Base-by-base conservation (phyloP, 2,888 invertebrate genomes). In the Hirtodrosophila alboralis region DNA sequence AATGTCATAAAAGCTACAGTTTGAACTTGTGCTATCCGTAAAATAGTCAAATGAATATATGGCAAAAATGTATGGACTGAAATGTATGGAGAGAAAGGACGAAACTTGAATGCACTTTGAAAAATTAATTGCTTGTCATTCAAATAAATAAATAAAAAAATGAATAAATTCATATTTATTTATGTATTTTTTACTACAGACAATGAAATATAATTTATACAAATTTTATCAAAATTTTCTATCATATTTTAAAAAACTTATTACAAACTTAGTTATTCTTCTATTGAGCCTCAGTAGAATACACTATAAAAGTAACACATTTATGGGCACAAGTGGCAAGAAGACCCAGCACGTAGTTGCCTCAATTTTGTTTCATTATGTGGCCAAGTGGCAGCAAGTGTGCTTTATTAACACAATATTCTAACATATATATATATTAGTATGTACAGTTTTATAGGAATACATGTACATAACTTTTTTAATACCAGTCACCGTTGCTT, bases 391-490 rank as follows among this genome's bases (percentile, higher is more conserved):
- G 75, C 69, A 67, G 87, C 87, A 87, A 86, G 86, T 88, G 84
- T 84, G 75, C 78, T 86, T 87, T 83, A 83, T 83, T 83, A 83
- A 83, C 83, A 83, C 83, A 86, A 84, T n/a, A n/a, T 83, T 75
- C 56, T 45, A 53, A 34, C 54, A 12, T 44, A 61, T 27, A 27
- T 4, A 30, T 26, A n/a, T 43, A 13, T 36, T 9, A 30, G 6
- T 26, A 8, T 33, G 9, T 14, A 9, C 18, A 43, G 31, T 47
- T 47, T 59, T 51, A 65, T 56, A 52, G 57, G 33, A 61, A 58
- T 59, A 59, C 61, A 66, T 71, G 67, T 75, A 72, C 59, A 83
- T 85, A 79, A 79, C 79, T 79, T 79, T 79, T 79, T 79, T 79
- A 85, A 85, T 79, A 79, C 85, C 64, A 58, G 65, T 74, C 70